phyloP scores from a whole-genome alignment of 2,113 vertebrate species.

The Chascanopsetta lugubris region DNA sequence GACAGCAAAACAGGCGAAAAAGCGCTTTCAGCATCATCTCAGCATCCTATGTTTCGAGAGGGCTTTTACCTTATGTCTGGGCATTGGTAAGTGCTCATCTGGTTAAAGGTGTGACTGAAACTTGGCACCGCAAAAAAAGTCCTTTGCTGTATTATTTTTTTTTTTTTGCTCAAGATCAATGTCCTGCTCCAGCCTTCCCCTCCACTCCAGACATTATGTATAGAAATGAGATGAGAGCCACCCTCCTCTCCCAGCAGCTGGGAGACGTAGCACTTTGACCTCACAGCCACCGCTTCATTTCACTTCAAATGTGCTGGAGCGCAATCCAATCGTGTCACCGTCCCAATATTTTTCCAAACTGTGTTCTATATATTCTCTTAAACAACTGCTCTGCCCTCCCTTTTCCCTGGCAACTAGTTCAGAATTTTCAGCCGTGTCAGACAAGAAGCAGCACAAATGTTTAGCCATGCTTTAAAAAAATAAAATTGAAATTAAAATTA shows the following conservation, averaged over 20 bases:
- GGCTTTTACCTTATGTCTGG: neutral
- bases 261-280: constrained; percentile 10
- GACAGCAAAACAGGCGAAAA: neutral
- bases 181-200: constrained; percentile 10
- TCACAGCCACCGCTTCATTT: constrained; percentile 27
- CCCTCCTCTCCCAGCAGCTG: neutral
- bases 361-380: constrained; percentile 10
- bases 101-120: neutral
- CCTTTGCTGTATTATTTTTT: constrained; percentile 3
- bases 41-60: neutral
- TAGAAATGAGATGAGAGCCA: neutral
- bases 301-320: constrained; percentile 12
- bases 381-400: constrained; percentile 14
- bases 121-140: neutral
- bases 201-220: neutral
- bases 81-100: neutral
- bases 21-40: neutral
- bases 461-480: neutral
- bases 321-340: constrained; percentile 15
- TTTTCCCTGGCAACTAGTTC: constrained; percentile 25
- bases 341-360: constrained; percentile 4
- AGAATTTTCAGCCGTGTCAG: constrained; percentile 20
- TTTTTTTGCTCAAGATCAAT: constrained; percentile 18
- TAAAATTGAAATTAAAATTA: constrained; percentile 11
- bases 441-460: constrained; percentile 4